A percentile compares a stretch with the other conserved stretches of the same genome.
Evolutionary conservation across 2,113 vertebrate species (phyloP).

Genomic region (Jacana jacana): DNA sequence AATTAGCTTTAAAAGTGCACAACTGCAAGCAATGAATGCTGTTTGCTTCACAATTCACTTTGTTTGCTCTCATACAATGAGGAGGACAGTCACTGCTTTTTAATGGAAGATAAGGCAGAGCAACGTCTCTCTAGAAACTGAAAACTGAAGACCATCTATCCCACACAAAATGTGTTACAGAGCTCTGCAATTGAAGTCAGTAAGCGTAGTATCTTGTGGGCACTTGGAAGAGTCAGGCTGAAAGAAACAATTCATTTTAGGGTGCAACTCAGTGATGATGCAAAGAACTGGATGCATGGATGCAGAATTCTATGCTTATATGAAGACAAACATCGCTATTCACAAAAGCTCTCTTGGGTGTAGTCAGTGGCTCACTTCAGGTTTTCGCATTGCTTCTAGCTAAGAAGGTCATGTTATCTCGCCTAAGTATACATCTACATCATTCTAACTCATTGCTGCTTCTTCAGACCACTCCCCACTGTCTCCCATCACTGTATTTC

Average conservation of each 20-base stretch:
- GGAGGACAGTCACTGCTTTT: background rate
- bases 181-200: background rate
- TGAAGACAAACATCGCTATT: background rate
- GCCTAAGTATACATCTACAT: background rate
- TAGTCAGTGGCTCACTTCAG: background rate
- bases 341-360: background rate
- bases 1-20: background rate
- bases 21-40: background rate
- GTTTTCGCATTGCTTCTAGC: background rate
- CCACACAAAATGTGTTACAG: background rate
- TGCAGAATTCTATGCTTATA: background rate
- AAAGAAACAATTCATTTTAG: background rate
- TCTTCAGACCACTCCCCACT: background rate
- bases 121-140: background rate
- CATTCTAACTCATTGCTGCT: background rate
- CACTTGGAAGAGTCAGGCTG: background rate
- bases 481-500: accelerated
- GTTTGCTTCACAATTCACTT: background rate
- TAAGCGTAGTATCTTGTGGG: background rate
- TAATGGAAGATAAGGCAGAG: background rate
- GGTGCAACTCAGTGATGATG: background rate
- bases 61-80: background rate
- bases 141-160: background rate
- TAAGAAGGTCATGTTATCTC: background rate
- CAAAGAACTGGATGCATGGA: background rate